Evolutionary conservation across 2,797 vertebrate species (phyloP).

Genomic region (Sibirionetta formosa): DNA sequence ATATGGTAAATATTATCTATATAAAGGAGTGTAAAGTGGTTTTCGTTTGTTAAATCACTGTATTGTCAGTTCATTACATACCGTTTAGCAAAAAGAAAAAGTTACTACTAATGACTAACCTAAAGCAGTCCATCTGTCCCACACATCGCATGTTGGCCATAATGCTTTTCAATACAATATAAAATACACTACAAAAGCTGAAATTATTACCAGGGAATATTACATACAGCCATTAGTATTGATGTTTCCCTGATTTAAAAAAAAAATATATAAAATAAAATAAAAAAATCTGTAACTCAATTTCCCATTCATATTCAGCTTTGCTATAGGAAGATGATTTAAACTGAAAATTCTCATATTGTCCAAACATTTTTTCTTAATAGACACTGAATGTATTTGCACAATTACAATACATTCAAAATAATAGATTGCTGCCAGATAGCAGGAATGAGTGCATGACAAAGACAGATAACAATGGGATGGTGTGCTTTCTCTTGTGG

Average conservation of each 20-base stretch:
- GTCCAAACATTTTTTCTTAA: not conserved
- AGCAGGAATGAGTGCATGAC: not conserved
- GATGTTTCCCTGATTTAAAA: not conserved
- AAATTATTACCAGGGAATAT: constrained; percentile 41
- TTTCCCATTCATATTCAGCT: not conserved
- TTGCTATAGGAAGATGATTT: constrained; percentile 34
- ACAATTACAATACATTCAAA: not conserved
- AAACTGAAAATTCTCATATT: constrained; percentile 42
- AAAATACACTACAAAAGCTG: constrained; percentile 6
- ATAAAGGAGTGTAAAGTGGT: not conserved
- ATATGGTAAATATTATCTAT: not conserved
- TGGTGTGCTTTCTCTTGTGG: not conserved
- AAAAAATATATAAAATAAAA: too few relatives aligned
- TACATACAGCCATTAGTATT: not conserved
- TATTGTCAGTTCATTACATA: constrained; percentile 50
- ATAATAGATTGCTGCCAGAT: not conserved
- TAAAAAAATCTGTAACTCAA: not conserved
- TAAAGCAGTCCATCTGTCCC: not conserved
- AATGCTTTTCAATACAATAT: not conserved
- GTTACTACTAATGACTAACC: not conserved
- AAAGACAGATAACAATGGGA: not conserved
- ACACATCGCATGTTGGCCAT: not conserved
- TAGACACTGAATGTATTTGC: not conserved
- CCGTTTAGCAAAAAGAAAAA: not conserved
- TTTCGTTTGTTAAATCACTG: not conserved